A percentile compares a stretch with the other conserved stretches of the same genome.
phyloP scores from a whole-genome alignment of 1,140 invertebrate species.

The Vanessa atalanta region DNA sequence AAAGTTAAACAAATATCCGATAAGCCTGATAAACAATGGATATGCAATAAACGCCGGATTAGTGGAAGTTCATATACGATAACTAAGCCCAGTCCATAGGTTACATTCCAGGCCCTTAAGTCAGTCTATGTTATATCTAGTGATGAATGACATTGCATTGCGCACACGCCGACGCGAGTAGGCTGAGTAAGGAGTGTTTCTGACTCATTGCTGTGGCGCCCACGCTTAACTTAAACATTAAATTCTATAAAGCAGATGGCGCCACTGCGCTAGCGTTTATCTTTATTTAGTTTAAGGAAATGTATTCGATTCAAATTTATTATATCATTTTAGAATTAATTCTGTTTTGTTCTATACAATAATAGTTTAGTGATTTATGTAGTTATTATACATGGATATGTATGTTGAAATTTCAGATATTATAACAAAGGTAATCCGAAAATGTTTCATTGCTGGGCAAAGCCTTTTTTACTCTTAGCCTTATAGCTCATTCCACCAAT shows the following conservation, averaged over 20 bases:
- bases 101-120: conserved; percentile 19
- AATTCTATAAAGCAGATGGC: conserved; percentile 60
- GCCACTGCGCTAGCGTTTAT: conserved; percentile 41
- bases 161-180: conserved; percentile 50
- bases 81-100: conserved; percentile 5
- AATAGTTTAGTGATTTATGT: background rate
- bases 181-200: conserved; percentile 61
- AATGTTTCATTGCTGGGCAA: too few species aligned
- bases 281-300: conserved; percentile 17
- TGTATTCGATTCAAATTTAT: background rate
- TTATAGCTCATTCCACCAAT: too few species aligned
- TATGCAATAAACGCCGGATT: conserved; percentile 31
- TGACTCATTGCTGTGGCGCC: conserved; percentile 65
- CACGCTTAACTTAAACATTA: conserved; percentile 53
- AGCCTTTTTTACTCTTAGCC: too few species aligned
- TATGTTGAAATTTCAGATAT: too few species aligned
- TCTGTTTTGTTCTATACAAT: background rate
- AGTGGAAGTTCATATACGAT: conserved; percentile 12
- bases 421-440: too few species aligned
- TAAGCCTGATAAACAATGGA: conserved; percentile 26
- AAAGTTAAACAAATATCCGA: conserved; percentile 23
- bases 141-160: conserved; percentile 44
- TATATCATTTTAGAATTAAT: background rate
- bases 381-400: background rate
- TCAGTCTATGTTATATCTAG: conserved; percentile 27